Percentiles rank a stretch among this genome's conserved stretches.
Conservation (phyloP, 2,797 vertebrate genomes). For the Setipinna tenuifilis region DNA sequence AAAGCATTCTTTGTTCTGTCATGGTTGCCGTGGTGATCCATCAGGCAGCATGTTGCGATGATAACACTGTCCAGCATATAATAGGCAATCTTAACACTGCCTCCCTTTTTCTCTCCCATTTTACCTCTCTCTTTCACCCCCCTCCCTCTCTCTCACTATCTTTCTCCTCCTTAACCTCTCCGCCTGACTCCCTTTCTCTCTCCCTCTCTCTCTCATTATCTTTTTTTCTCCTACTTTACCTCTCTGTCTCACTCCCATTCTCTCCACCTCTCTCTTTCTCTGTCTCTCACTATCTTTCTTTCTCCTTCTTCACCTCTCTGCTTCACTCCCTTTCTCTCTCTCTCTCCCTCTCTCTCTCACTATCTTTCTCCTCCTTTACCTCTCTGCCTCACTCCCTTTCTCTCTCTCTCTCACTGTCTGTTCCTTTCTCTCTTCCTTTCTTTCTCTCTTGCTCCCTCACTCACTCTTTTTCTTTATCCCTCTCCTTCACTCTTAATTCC, state of each 20-base stretch:
- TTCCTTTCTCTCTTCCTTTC: too few relatives aligned
- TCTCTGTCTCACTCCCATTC: background rate
- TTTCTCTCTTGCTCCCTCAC: too few relatives aligned
- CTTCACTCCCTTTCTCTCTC: background rate
- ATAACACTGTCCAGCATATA: constrained; percentile 1
- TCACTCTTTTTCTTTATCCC: too few relatives aligned
- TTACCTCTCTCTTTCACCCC: background rate
- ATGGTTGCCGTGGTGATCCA: constrained; percentile 11
- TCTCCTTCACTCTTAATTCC: background rate
- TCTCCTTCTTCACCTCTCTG: background rate
- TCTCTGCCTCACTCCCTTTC: background rate
- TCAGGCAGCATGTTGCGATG: constrained; percentile 21
- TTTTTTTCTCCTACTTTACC: background rate
- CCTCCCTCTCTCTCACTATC: background rate
- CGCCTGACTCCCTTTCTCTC: too few relatives aligned
- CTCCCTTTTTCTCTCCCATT: background rate
- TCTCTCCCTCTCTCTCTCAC: background rate
- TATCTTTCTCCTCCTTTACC: background rate
- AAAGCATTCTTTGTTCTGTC: constrained; percentile 16
- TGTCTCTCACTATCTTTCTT: background rate
- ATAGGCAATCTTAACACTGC: background rate
- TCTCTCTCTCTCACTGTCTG: background rate
- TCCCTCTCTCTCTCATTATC: too few relatives aligned
- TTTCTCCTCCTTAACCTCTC: background rate
- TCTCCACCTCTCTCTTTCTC: background rate